A percentile compares a stretch with the other conserved stretches of the same genome.
phyloP scores from a whole-genome alignment of 1,140 invertebrate species.

The Caenorhabditis briggsae region DNA sequence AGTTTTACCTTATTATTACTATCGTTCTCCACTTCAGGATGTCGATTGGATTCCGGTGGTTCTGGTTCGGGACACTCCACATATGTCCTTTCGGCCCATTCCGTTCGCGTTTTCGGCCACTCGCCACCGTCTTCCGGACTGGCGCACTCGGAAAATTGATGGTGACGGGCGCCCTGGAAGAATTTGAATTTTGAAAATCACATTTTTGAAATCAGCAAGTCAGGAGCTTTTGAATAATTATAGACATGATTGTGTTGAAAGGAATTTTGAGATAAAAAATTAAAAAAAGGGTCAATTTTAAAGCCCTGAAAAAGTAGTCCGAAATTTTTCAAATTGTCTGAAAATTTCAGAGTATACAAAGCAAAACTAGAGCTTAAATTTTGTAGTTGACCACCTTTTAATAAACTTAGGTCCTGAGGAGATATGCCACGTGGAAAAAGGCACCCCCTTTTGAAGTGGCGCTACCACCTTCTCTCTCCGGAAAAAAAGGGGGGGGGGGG shows the following conservation, averaged over 20 bases:
- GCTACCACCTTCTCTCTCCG: too few relatives aligned
- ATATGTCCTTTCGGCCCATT: conserved; percentile 69
- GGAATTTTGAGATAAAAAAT: too few relatives aligned
- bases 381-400: too few relatives aligned
- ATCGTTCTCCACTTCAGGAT: conserved; percentile 61
- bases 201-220: background rate
- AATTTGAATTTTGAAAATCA: background rate
- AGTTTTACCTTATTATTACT: conserved; percentile 61
- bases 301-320: too few relatives aligned
- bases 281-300: too few relatives aligned
- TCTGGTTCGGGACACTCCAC: conserved; percentile 71
- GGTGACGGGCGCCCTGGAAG: conserved; percentile 56
- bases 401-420: too few relatives aligned
- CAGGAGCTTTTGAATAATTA: background rate
- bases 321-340: too few relatives aligned
- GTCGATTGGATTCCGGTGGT: conserved; percentile 61
- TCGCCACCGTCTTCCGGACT: conserved; percentile 54
- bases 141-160: conserved; percentile 60
- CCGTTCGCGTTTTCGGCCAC: conserved; percentile 53
- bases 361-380: too few relatives aligned
- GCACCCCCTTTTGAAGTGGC: too few relatives aligned
- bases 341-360: too few relatives aligned
- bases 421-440: too few relatives aligned
- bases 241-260: background rate
- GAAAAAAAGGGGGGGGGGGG: too few relatives aligned